A percentile compares a stretch with the other conserved stretches of the same genome.
These are phyloP conservation scores for Pelochelys cantorii DNA, from an alignment of 2,797 vertebrate species.

Conservation along the genomic window DNA sequence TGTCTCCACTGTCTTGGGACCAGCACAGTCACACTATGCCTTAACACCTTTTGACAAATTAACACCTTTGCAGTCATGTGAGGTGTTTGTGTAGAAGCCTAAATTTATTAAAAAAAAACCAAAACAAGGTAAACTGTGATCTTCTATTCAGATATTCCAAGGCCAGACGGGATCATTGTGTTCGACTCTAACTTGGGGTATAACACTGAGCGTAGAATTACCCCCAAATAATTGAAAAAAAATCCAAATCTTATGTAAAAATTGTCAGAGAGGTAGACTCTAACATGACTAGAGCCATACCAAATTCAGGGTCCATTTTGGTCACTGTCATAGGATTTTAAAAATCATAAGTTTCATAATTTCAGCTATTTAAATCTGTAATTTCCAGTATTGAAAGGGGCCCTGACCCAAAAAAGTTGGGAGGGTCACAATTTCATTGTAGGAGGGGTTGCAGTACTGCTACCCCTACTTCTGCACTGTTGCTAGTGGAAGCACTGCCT, in stretches of 20 bases:
- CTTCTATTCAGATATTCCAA: not conserved
- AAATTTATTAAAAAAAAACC: not conserved
- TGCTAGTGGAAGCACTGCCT: no score
- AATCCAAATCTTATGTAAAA: not conserved
- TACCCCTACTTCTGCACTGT: no score
- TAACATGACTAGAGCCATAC: no score
- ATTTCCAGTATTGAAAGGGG: no score
- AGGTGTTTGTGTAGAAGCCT: not conserved
- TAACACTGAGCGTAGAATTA: not conserved
- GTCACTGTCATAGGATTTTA: no score
- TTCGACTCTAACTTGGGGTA: not conserved
- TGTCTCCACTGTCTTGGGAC: no score
- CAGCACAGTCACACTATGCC: not conserved
- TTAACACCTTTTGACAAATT: not conserved
- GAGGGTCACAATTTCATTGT: no score
- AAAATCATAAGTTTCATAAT: no score
- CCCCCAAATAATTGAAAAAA: not conserved
- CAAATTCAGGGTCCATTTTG: no score
- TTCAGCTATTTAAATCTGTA: no score
- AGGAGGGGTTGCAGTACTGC: no score
- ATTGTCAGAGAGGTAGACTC: not conserved
- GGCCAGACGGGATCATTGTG: not conserved
- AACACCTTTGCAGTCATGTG: not conserved
- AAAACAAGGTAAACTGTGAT: not conserved
- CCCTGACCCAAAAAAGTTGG: no score